Evolutionary conservation across 2,888 invertebrate species (phyloP).

Genomic region (Thyatira batis): DNA sequence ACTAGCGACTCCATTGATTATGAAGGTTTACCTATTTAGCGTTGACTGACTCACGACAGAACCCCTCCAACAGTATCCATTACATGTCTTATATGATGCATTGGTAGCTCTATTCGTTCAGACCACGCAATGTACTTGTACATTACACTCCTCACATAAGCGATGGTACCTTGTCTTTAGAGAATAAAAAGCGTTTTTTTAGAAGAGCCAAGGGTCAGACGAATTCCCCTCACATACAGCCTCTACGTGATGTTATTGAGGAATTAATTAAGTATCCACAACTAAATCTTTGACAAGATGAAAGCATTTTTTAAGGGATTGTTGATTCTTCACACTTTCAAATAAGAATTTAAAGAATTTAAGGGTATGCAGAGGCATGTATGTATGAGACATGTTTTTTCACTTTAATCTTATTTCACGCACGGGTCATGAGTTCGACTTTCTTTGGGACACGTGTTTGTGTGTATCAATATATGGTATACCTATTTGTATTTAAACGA

Average conservation of each 20-base stretch:
- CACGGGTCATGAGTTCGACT: too few species aligned
- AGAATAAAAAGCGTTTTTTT: slow-evolving; percentile 9
- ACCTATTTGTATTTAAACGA: too few species aligned
- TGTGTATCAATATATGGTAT: too few species aligned
- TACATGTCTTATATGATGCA: slow-evolving; percentile 11
- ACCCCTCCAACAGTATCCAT: slow-evolving; percentile 25
- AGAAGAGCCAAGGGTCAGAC: slow-evolving; percentile 37
- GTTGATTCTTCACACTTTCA: slow-evolving; percentile 28
- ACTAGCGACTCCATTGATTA: slow-evolving; percentile 34
- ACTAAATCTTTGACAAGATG: slow-evolving; percentile 33
- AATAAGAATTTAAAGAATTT: slow-evolving; percentile 21
- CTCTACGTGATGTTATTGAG: slow-evolving; percentile 63
- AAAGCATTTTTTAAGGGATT: slow-evolving; percentile 35
- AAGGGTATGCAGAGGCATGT: background rate
- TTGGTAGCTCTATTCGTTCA: background rate
- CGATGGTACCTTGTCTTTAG: slow-evolving; percentile 5
- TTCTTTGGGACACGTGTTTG: too few species aligned
- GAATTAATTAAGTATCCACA: slow-evolving; percentile 59
- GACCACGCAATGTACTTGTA: background rate
- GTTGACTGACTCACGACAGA: slow-evolving; percentile 17
- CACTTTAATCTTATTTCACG: too few species aligned
- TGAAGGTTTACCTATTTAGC: slow-evolving; percentile 39
- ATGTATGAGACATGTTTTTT: background rate
- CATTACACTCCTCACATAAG: slow-evolving; percentile 1
- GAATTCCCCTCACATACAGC: slow-evolving; percentile 46